A percentile compares a stretch with the other conserved stretches of the same genome.
Conservation (phyloP, 2,888 invertebrate species). For the Euphydryas editha region DNA sequence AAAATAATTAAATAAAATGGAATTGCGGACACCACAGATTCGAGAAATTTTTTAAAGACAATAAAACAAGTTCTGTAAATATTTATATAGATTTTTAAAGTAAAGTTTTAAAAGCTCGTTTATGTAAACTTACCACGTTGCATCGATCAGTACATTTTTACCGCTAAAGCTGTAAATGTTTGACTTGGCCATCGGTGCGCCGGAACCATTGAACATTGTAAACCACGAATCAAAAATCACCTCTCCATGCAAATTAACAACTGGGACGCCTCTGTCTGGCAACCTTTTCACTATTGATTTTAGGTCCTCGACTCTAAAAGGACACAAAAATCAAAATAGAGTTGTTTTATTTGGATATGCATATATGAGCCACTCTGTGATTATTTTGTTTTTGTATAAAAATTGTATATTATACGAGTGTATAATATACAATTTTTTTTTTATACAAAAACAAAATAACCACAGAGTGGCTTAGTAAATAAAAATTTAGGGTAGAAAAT, state of each 20-base stretch:
- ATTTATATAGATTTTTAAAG: not conserved
- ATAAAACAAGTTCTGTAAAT: not conserved
- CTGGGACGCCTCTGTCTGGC: slow-evolving; percentile 50
- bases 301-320: slow-evolving; percentile 54
- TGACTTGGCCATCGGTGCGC: slow-evolving; percentile 48
- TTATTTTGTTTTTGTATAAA: too few relatives aligned
- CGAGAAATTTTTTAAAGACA: not conserved
- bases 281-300: slow-evolving; percentile 49
- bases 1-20: too few relatives aligned
- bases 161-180: slow-evolving; percentile 67
- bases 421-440: too few relatives aligned
- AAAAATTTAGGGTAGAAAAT: too few relatives aligned
- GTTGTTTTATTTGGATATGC: not conserved
- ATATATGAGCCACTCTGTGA: too few relatives aligned
- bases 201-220: slow-evolving; percentile 62
- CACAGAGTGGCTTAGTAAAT: too few relatives aligned
- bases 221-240: slow-evolving; percentile 66
- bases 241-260: slow-evolving; percentile 59
- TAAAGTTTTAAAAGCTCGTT: not conserved
- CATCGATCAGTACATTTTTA: slow-evolving; percentile 62
- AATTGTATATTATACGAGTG: too few relatives aligned
- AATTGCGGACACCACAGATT: not conserved
- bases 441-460: too few relatives aligned
- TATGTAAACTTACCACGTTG: slow-evolving; percentile 57
- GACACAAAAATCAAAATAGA: slow-evolving; percentile 3